Percentiles rank a stretch among this genome's conserved stretches.
phyloP scores from a whole-genome alignment of 1,140 invertebrate species.

The Cotesia typhae region DNA sequence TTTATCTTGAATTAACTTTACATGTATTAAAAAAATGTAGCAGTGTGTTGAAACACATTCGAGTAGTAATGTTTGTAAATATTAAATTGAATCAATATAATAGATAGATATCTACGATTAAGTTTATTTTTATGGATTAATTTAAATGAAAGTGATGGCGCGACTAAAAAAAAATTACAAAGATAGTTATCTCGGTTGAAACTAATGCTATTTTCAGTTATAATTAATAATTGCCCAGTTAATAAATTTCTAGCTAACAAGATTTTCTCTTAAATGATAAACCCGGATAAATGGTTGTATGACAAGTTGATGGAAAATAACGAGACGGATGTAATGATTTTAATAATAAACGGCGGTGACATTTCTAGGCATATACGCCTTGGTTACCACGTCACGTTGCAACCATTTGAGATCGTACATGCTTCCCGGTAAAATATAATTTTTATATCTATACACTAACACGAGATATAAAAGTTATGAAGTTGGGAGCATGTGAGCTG shows the following conservation, averaged over 20 bases:
- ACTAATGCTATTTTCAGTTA: no score
- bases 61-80: no score
- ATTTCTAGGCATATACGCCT: conserved; percentile 35
- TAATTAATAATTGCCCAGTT: background rate
- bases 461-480: conserved; percentile 51
- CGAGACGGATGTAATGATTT: background rate
- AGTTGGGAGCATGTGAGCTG: conserved; percentile 42
- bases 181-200: no score
- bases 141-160: no score
- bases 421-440: conserved; percentile 44
- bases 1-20: no score
- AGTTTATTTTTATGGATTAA: no score
- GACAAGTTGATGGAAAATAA: conserved; percentile 22
- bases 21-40: no score
- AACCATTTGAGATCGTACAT: conserved; percentile 51
- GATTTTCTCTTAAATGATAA: background rate
- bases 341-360: conserved; percentile 17
- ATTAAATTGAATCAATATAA: no score
- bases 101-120: no score
- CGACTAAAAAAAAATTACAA: no score
- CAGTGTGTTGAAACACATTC: no score
- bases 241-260: background rate
- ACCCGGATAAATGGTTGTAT: background rate
- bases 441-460: conserved; percentile 21
- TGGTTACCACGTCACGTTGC: conserved; percentile 56